Percentiles rank a stretch among this genome's conserved stretches.
Evolutionary conservation across 2,797 vertebrate species (phyloP).

Genomic region (Chanos chanos): DNA sequence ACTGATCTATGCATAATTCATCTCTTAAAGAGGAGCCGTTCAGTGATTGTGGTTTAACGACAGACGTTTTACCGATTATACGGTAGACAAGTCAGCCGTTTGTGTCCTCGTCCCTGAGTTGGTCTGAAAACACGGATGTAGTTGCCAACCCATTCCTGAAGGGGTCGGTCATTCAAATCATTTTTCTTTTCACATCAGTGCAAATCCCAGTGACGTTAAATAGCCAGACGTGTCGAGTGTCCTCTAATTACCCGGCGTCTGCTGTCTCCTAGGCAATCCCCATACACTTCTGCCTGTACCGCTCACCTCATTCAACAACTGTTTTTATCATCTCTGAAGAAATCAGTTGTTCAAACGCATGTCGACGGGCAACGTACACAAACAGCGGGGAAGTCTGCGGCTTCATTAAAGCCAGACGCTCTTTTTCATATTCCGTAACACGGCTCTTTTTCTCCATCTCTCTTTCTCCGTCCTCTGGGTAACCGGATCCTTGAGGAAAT

Average conservation of each 20-base stretch:
- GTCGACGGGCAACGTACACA: not conserved
- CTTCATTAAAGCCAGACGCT: slow-evolving; percentile 68
- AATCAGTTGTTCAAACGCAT: slow-evolving; percentile 20
- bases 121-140: no score
- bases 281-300: slow-evolving; percentile 22
- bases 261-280: not conserved
- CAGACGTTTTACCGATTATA: no score
- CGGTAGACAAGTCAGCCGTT: no score
- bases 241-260: slow-evolving; percentile 44
- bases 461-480: slow-evolving; percentile 80
- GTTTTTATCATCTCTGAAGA: slow-evolving; percentile 8
- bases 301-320: not conserved
- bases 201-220: slow-evolving; percentile 39
- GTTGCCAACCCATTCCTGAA: not conserved
- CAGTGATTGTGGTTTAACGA: no score
- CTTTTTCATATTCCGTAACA: slow-evolving; percentile 54
- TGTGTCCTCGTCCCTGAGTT: no score
- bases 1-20: no score
- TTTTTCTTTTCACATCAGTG: not conserved
- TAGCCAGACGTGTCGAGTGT: slow-evolving; percentile 55
- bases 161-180: slow-evolving; percentile 9
- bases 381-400: slow-evolving; percentile 22
- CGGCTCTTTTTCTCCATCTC: slow-evolving; percentile 43
- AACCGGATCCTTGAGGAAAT: slow-evolving; percentile 87
- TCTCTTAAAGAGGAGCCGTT: no score